phyloP scores from a whole-genome alignment of 1,140 invertebrate species.

The Amyelois transitella region DNA sequence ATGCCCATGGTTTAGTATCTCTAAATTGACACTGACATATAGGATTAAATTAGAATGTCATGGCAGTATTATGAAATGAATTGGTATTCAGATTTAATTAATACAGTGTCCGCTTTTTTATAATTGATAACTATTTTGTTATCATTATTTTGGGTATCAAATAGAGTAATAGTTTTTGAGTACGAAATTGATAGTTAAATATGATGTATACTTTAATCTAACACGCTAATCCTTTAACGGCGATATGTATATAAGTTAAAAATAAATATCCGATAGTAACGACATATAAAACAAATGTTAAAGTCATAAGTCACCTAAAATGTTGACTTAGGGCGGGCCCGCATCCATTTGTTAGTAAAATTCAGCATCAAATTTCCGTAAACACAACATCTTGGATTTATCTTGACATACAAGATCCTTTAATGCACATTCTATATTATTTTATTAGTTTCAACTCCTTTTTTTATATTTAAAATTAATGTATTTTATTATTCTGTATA shows the following conservation, averaged over 20 bases:
- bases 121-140: neutral
- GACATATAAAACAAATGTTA: neutral
- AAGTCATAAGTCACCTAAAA: constrained; percentile 9
- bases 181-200: too few species aligned
- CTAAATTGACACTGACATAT: constrained; percentile 16
- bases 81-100: constrained; percentile 37
- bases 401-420: constrained; percentile 8
- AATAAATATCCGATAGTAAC: neutral
- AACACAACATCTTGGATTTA: constrained; percentile 11
- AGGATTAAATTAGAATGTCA: constrained; percentile 50
- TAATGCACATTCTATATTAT: constrained; percentile 5
- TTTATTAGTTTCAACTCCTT: too few species aligned
- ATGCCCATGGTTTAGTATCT: constrained; percentile 64
- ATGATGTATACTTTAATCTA: too few species aligned
- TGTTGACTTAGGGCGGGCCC: constrained; percentile 14
- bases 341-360: constrained; percentile 14
- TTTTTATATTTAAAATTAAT: neutral
- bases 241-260: too few species aligned
- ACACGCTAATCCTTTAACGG: too few species aligned
- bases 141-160: too few species aligned
- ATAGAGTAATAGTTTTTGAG: too few species aligned
- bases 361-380: constrained; percentile 14
- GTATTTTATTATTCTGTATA: too few species aligned
- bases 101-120: too few species aligned
- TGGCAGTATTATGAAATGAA: constrained; percentile 41